Conservation (phyloP, 2,797 vertebrate genomes). For the Cyclura pinguis region DNA sequence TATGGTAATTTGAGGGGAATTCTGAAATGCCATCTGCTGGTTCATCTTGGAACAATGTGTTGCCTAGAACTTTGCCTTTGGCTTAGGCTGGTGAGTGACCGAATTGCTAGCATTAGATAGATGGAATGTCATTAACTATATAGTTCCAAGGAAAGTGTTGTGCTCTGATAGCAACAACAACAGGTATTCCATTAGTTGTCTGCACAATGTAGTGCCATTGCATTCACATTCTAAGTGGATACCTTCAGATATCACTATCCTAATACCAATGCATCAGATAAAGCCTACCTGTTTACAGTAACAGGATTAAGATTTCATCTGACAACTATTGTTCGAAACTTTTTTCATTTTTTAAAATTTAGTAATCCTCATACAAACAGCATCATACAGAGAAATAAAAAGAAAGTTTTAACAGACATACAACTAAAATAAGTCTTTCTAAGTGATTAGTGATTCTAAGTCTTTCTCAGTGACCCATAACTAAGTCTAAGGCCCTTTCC, state of each 20-base stretch:
- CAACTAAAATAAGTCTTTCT: background rate
- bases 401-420: no score
- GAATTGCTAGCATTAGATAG: background rate
- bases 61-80: background rate
- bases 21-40: constrained; percentile 14
- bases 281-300: background rate
- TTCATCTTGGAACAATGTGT: background rate
- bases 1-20: background rate
- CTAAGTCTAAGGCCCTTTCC: background rate
- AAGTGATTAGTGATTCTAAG: constrained; percentile 6
- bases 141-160: background rate
- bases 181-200: background rate
- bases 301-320: background rate
- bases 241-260: background rate
- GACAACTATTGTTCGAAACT: constrained; percentile 10
- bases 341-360: background rate
- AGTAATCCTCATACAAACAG: no score
- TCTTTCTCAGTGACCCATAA: background rate
- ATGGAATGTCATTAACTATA: background rate
- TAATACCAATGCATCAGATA: background rate
- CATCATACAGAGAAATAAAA: no score
- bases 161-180: background rate
- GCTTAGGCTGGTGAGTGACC: background rate
- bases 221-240: background rate
- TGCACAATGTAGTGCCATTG: background rate